phyloP scores from a whole-genome alignment of 2,797 vertebrate species.

The Malacoctenus gilli region DNA sequence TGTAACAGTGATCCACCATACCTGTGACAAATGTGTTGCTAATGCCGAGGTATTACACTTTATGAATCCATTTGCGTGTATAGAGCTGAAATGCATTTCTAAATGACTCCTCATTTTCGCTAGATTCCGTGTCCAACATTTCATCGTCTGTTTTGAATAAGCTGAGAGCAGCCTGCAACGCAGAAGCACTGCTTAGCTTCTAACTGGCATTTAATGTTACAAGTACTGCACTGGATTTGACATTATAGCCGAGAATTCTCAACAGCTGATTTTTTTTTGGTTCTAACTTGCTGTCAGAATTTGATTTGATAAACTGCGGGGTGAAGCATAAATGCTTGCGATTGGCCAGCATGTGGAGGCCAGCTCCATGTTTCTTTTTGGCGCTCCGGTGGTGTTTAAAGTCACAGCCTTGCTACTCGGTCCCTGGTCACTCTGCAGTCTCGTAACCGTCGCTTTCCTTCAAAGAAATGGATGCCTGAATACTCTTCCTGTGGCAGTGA shows the following conservation, averaged over 20 bases:
- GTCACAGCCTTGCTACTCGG: too few relatives aligned
- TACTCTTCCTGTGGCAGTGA: slow-evolving; percentile 43
- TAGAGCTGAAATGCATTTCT: too few relatives aligned
- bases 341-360: neutral
- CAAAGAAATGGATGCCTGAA: slow-evolving; percentile 35
- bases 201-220: neutral
- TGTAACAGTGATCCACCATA: too few relatives aligned
- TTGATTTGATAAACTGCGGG: slow-evolving; percentile 10
- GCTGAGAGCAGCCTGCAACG: neutral
- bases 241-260: slow-evolving; percentile 10
- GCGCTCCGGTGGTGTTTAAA: too few relatives aligned
- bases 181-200: neutral
- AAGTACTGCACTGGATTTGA: slow-evolving; percentile 11
- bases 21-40: neutral
- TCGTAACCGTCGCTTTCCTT: slow-evolving; percentile 15
- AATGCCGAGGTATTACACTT: neutral
- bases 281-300: neutral
- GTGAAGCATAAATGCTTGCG: slow-evolving; percentile 10
- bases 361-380: too few relatives aligned
- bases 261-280: neutral
- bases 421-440: slow-evolving; percentile 11
- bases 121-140: neutral
- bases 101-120: neutral
- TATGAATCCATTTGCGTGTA: neutral
- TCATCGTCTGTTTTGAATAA: neutral